These are phyloP conservation scores for Bolinopsis microptera DNA, from an alignment of 37 sponge, comb jelly and placozoan genomes.

Conservation along the genomic window DNA sequence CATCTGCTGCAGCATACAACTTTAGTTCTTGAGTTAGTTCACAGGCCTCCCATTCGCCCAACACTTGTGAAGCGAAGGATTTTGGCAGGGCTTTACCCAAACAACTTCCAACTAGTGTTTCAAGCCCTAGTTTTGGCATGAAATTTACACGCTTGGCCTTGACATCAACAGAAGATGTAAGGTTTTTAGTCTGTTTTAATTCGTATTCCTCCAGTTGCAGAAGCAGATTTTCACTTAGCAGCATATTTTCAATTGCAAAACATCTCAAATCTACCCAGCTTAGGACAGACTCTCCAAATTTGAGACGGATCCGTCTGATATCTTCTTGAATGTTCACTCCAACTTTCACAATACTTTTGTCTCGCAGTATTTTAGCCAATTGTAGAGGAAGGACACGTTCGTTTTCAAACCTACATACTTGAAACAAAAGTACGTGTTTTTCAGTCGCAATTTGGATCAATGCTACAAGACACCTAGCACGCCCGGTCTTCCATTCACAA, in stretches of 20 bases:
- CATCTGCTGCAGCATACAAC: constrained; percentile 23
- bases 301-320: not conserved
- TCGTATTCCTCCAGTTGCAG: not conserved
- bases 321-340: constrained; percentile 29
- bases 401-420: not conserved
- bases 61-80: too few species aligned
- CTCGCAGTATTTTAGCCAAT: not conserved
- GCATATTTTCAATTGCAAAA: not conserved
- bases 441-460: not conserved
- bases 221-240: not conserved
- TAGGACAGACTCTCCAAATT: not conserved
- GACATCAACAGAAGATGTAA: too few species aligned
- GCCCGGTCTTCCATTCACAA: not conserved
- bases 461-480: too few species aligned
- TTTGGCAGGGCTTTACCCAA: too few species aligned
- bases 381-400: not conserved
- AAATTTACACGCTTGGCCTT: not conserved
- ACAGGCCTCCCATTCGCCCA: too few species aligned
- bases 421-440: not conserved
- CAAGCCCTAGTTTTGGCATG: not conserved
- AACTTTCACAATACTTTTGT: not conserved
- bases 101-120: too few species aligned
- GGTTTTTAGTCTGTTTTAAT: too few species aligned
- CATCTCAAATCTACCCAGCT: not conserved
- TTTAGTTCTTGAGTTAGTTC: too few species aligned